Conservation (phyloP, 2,113 vertebrate species). For the Menura novaehollandiae region DNA sequence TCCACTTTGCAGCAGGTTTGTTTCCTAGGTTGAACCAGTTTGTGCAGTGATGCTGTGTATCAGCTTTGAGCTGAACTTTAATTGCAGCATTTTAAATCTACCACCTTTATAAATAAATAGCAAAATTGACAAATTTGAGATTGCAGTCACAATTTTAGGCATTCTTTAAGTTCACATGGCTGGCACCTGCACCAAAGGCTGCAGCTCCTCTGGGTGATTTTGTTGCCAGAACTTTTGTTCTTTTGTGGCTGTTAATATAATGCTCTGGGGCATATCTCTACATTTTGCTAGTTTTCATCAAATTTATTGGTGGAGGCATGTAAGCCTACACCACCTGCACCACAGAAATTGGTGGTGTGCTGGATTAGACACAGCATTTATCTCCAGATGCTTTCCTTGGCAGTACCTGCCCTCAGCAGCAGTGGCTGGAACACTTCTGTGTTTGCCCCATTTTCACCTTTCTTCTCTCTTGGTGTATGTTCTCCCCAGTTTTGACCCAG, state of each 20-base stretch:
- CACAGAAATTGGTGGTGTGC: not conserved
- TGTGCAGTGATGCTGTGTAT: not conserved
- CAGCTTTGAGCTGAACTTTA: not conserved
- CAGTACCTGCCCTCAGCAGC: not conserved
- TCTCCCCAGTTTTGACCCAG: not conserved
- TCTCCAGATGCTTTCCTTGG: not conserved
- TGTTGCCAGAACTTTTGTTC: not conserved
- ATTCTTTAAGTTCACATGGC: not conserved
- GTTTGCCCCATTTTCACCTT: not conserved
- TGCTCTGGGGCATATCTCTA: too few relatives aligned
- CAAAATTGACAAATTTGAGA: not conserved
- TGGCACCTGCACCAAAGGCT: not conserved
- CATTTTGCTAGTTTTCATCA: not conserved
- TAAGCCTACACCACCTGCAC: not conserved
- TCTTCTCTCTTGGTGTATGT: not conserved
- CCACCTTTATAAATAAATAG: not conserved
- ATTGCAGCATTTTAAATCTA: not conserved
- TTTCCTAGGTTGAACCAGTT: not conserved
- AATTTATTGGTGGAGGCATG: not conserved
- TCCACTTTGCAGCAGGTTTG: not conserved
- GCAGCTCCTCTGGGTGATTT: not conserved
- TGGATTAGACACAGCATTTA: not conserved
- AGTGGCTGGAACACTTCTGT: not conserved
- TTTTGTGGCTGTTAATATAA: not conserved
- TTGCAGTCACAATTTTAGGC: not conserved